Base-by-base conservation (phyloP, 1,140 invertebrate genomes). In the Atta cephalotes region DNA sequence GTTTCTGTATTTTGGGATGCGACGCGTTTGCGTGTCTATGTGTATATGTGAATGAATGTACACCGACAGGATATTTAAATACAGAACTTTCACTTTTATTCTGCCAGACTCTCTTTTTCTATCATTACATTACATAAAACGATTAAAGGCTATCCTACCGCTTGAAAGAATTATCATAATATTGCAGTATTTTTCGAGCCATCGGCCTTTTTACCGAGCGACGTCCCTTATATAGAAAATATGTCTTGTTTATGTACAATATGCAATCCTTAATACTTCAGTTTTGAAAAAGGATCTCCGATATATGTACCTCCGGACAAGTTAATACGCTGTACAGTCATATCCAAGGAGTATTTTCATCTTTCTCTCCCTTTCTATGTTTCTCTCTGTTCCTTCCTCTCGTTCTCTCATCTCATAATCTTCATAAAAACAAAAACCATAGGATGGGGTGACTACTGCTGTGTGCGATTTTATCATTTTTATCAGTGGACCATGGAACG, bases 241-340 rank as follows among this genome's bases (percentile, higher is more conserved):
- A 95, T 95, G 95, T 95, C 94, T 95, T 94, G 93, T 95, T 95
- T 95, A 95, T 95, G 89, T 95, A 95, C 95, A 95, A 95, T 95
- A 95, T 95, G 95, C 93, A 94, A 95, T 93, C 93, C 94, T 95
- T 92, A 93, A 94, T 94, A 93, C 92, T 93, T 93, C 90, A 92
- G 92, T 87, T 84, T 94, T 95, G 93, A 94, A 93, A 94, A 93
- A 94, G 91, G 92, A 94, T 92, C 92, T 87, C 91, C 92, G 92
- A 94, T 94, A 95, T 94, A 94, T 93, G 92, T 93, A 94, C 90
- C 87, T 93, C 92, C 93, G 90, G 92, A 93, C 92, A 93, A 94
- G 91, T 92, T 93, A 94, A 93, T 93, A 93, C 90, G 93, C 93
- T 95, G 94, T 95, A 95, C 94, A 95, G 92, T 94, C 94, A 94